A percentile compares a stretch with the other conserved stretches of the same genome.
These are phyloP conservation scores for Hetaerina titia DNA, from an alignment of 2,888 invertebrate species.

Conservation along the genomic window DNA sequence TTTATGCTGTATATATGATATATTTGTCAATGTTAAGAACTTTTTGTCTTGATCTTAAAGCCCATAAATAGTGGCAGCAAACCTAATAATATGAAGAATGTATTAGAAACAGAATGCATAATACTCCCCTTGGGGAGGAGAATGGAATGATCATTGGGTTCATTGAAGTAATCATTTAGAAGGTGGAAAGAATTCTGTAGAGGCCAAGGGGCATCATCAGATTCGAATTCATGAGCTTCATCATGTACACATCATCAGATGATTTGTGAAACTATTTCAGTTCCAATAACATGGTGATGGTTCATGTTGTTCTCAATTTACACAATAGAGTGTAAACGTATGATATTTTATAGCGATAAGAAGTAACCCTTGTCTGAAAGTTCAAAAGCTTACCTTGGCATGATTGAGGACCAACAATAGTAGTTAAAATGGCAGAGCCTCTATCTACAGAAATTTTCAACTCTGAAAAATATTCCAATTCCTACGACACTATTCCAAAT, in stretches of 20 bases:
- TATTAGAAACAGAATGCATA: background rate
- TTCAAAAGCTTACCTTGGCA: background rate
- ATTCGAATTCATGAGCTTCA: background rate
- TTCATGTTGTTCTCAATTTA: background rate
- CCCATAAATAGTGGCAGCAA: background rate
- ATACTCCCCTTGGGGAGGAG: background rate
- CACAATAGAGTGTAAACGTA: background rate
- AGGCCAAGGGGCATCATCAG: background rate
- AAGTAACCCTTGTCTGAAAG: background rate
- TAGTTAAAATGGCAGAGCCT: background rate
- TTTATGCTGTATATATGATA: background rate
- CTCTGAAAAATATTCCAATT: no score
- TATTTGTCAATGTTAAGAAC: no score
- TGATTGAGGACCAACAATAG: background rate
- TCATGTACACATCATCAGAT: background rate
- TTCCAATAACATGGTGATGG: background rate
- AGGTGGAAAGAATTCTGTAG: background rate
- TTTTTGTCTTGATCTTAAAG: background rate
- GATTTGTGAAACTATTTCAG: background rate
- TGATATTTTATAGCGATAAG: no score
- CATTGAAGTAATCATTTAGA: background rate
- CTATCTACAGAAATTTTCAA: no score
- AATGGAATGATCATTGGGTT: background rate
- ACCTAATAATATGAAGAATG: background rate
- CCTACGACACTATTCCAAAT: no score